Percentiles rank a stretch among this genome's conserved stretches.
These are phyloP conservation scores for Thalassophryne amazonica DNA, from an alignment of 2,797 vertebrate genomes.

Conservation along the genomic window DNA sequence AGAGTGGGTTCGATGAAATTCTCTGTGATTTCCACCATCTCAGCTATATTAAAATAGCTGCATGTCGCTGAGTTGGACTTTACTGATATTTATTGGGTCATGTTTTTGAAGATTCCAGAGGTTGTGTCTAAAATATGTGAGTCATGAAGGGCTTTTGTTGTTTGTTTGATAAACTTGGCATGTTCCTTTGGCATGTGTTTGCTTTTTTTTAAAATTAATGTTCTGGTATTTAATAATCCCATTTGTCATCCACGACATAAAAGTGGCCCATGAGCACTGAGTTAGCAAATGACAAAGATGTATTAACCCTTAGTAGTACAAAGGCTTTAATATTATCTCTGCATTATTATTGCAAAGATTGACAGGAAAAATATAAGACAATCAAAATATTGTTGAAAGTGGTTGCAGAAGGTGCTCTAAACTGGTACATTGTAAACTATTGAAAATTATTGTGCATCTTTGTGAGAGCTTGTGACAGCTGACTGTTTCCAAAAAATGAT, in stretches of 20 bases:
- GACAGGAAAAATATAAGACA: too few species aligned
- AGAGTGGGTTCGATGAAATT: constrained; percentile 30
- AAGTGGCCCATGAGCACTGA: neutral
- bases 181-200: neutral
- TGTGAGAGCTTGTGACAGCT: too few species aligned
- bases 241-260: neutral
- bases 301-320: neutral
- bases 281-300: neutral
- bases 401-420: too few species aligned
- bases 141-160: neutral
- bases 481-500: too few species aligned
- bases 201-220: neutral
- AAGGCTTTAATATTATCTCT: neutral
- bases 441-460: too few species aligned
- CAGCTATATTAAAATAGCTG: constrained; percentile 54
- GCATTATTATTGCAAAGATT: too few species aligned
- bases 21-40: constrained; percentile 31
- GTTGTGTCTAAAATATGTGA: neutral
- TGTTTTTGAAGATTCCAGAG: constrained; percentile 1
- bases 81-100: constrained; percentile 30
- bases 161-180: neutral
- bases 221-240: neutral
- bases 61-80: constrained; percentile 32
- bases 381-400: too few species aligned
- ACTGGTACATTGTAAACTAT: too few species aligned